phyloP scores from a whole-genome alignment of 2,888 invertebrate species.

The Pyrochroa serraticornis region DNA sequence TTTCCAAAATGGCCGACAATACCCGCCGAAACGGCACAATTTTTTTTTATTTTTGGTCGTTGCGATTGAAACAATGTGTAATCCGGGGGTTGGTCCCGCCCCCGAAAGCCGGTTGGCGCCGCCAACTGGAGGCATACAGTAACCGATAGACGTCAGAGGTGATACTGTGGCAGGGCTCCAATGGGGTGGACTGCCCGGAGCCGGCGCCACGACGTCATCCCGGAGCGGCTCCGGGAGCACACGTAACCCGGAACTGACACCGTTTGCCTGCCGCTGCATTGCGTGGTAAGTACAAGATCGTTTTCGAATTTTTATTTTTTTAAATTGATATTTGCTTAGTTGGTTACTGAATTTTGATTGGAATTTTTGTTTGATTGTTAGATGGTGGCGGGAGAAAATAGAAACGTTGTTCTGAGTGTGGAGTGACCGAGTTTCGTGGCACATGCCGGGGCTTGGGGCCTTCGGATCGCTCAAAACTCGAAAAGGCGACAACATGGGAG shows the following conservation, averaged over 20 bases:
- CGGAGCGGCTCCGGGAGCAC: constrained; percentile 55
- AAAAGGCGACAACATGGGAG: constrained; percentile 29
- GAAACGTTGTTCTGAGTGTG: constrained; percentile 25
- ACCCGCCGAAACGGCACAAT: constrained; percentile 36
- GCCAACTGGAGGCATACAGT: constrained; percentile 45
- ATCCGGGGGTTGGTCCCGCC: constrained; percentile 41
- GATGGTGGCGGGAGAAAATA: constrained; percentile 33
- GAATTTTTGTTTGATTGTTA: constrained; percentile 16
- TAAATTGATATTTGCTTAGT: constrained; percentile 1
- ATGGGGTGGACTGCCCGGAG: constrained; percentile 58
- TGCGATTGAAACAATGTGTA: constrained; percentile 56
- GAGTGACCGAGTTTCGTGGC: constrained; percentile 27
- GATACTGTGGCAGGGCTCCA: constrained; percentile 59
- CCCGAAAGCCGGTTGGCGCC: constrained; percentile 32
- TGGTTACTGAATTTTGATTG: constrained; percentile 12
- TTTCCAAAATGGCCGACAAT: constrained; percentile 58
- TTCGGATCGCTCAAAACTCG: constrained; percentile 41
- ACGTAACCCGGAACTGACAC: constrained; percentile 50
- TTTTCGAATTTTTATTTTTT: neutral
- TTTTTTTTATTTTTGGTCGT: constrained; percentile 43
- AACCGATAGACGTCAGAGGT: constrained; percentile 46
- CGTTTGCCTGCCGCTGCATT: constrained; percentile 34
- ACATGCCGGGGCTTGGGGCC: constrained; percentile 48
- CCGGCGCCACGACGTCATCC: constrained; percentile 63
- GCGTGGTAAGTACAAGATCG: constrained; percentile 21